A percentile compares a stretch with the other conserved stretches of the same genome.
Evolutionary conservation across 2,113 vertebrate genomes (phyloP).

Genomic region (Lophochroa leadbeateri): DNA sequence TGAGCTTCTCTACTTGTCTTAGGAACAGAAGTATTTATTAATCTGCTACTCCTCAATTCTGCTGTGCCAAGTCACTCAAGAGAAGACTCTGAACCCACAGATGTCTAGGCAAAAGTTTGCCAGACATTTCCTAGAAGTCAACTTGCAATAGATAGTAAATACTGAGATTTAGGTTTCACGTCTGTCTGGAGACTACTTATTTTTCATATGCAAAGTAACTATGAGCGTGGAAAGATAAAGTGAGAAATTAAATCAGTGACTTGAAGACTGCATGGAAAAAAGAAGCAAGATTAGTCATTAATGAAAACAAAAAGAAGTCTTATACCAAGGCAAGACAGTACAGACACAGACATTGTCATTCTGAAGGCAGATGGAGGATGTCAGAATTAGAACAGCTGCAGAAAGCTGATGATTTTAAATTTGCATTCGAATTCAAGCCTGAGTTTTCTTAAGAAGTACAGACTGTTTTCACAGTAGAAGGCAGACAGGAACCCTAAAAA

Average conservation of each 20-base stretch:
- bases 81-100: neutral
- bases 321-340: neutral
- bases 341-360: neutral
- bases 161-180: neutral
- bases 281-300: neutral
- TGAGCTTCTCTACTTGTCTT: neutral
- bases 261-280: neutral
- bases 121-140: neutral
- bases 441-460: neutral
- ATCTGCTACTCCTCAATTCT: neutral
- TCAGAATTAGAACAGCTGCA: conserved; percentile 1
- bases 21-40: neutral
- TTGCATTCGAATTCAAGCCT: neutral
- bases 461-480: neutral
- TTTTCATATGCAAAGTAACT: neutral
- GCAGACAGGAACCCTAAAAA: neutral
- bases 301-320: neutral
- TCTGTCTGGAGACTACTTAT: neutral
- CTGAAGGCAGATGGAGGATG: neutral
- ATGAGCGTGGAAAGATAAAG: neutral
- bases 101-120: neutral
- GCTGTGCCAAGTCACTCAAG: neutral
- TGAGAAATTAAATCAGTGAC: neutral
- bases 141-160: neutral
- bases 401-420: neutral